phyloP scores from a whole-genome alignment of 23 tunicate genomes.

The Phallusia fumigata region DNA sequence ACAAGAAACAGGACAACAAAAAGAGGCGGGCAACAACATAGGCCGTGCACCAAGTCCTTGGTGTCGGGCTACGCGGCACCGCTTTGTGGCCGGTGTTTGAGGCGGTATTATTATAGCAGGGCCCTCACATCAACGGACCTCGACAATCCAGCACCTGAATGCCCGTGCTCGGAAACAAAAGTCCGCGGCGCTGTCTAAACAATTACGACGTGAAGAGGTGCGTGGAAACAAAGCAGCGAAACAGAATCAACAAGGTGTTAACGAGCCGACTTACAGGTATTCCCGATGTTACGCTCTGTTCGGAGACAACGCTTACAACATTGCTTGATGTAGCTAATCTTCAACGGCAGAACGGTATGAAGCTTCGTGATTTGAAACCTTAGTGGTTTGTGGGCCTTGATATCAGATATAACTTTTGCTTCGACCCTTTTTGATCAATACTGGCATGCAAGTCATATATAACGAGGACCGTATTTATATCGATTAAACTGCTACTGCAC shows the following conservation, averaged over 20 bases:
- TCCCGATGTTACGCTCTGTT: not conserved
- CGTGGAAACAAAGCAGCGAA: not conserved
- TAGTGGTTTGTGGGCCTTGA: no score
- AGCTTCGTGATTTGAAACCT: no score
- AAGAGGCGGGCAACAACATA: not conserved
- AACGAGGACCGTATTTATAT: no score
- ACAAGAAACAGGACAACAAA: not conserved
- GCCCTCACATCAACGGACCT: not conserved
- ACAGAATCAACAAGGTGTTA: conserved; percentile 12
- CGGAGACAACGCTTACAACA: conserved; percentile 1
- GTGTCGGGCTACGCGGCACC: not conserved
- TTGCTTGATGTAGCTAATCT: no score
- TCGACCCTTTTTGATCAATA: no score
- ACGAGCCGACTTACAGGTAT: conserved; percentile 1
- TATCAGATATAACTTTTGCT: no score
- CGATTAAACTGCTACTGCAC: no score
- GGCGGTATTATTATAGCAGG: conserved; percentile 8
- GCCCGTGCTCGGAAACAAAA: not conserved
- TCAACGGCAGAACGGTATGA: no score
- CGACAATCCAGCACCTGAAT: conserved; percentile 1
- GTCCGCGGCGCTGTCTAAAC: conserved; percentile 4
- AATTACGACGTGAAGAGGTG: not conserved
- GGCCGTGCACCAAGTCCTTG: not conserved
- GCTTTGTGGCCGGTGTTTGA: not conserved
- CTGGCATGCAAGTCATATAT: no score